These are phyloP conservation scores for Ginglymostoma cirratum DNA, from an alignment of 2,113 vertebrate species.

Conservation along the genomic window DNA sequence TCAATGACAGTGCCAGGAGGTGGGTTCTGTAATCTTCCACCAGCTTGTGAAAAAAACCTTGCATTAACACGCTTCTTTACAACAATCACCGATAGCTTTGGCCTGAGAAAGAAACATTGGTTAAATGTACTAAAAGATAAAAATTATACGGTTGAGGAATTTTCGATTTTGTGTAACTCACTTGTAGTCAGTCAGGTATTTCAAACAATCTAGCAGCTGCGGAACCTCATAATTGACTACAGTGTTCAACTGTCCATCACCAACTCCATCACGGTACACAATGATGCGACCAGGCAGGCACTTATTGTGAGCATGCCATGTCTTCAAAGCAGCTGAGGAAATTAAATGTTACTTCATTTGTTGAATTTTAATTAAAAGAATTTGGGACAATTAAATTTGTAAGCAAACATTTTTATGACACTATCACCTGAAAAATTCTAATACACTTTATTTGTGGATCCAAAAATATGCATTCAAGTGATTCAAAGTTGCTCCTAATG, in stretches of 20 bases:
- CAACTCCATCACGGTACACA: constrained; percentile 88
- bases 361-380: too few relatives aligned
- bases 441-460: background rate
- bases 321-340: constrained; percentile 66
- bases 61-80: constrained; percentile 82
- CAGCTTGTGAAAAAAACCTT: constrained; percentile 68
- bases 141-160: background rate
- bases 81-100: constrained; percentile 79
- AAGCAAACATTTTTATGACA: background rate
- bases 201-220: constrained; percentile 79
- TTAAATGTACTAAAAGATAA: background rate
- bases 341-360: too few relatives aligned
- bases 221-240: constrained; percentile 81
- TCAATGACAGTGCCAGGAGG: constrained; percentile 85
- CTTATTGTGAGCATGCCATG: constrained; percentile 68
- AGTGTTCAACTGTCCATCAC: constrained; percentile 79
- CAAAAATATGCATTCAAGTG: background rate
- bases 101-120: constrained; percentile 54
- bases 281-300: constrained; percentile 77
- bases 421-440: background rate
- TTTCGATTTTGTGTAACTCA: constrained; percentile 50
- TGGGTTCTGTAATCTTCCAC: constrained; percentile 71
- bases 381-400: background rate
- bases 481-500: background rate
- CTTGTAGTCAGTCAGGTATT: constrained; percentile 71